Percentiles rank a stretch among this genome's conserved stretches.
phyloP scores from a whole-genome alignment of 2,113 vertebrate genomes.

The Sinosuthora webbiana region DNA sequence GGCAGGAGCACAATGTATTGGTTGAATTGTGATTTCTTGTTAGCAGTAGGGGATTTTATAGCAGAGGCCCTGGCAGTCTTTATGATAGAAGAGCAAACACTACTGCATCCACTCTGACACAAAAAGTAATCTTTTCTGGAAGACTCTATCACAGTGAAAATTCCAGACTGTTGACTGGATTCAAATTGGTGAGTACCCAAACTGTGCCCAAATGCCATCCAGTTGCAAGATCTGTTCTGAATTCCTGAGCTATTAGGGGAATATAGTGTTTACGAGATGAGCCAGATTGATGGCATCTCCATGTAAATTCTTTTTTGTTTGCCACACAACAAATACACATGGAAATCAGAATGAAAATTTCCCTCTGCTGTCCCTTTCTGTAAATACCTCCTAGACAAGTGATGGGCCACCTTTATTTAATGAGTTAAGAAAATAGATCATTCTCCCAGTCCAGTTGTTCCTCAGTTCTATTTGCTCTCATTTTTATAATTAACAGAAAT shows the following conservation, averaged over 20 bases:
- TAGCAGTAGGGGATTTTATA: conserved; percentile 13
- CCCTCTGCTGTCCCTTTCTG: neutral
- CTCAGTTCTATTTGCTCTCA: neutral
- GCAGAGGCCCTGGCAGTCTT: neutral
- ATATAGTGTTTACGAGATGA: neutral
- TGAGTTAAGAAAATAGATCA: neutral
- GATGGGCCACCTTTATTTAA: neutral
- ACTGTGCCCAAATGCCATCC: conserved; percentile 24
- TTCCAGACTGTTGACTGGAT: neutral
- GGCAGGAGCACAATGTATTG: neutral
- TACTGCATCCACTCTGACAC: neutral
- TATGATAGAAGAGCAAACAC: neutral
- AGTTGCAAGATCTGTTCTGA: conserved; percentile 9
- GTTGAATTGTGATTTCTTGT: conserved; percentile 3
- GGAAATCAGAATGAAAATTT: neutral
- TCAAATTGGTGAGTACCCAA: conserved; percentile 37
- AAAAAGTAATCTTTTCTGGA: conserved; percentile 45
- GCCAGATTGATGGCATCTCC: neutral
- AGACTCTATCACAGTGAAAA: neutral
- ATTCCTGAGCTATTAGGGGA: neutral
- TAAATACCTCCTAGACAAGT: neutral
- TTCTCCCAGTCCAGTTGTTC: neutral
- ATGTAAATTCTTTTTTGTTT: neutral
- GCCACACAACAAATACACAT: neutral
- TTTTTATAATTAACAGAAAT: neutral